Percentiles rank a stretch among this genome's conserved stretches.
These are phyloP conservation scores for Patagioenas fasciata DNA, from an alignment of 2,113 vertebrate species.

Conservation along the genomic window DNA sequence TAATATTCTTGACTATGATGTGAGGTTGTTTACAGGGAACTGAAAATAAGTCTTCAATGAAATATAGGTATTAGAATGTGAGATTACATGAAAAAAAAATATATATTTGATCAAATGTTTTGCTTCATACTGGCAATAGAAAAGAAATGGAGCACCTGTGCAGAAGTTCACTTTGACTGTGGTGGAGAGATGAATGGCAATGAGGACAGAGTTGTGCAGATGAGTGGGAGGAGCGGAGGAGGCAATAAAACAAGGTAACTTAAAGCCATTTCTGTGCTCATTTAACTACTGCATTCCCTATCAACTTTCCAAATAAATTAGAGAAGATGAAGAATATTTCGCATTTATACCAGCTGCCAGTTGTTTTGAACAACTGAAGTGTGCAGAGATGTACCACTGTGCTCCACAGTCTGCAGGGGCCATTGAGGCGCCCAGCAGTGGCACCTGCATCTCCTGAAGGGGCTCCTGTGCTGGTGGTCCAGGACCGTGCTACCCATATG, in stretches of 20 bases:
- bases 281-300: constrained; percentile 2
- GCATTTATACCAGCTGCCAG: background rate
- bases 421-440: background rate
- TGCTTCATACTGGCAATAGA: background rate
- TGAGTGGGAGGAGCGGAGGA: constrained; percentile 32
- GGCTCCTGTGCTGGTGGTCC: background rate
- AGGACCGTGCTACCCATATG: fast-evolving
- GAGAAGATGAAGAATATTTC: background rate
- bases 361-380: background rate
- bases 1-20: background rate
- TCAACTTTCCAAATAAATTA: constrained; percentile 2
- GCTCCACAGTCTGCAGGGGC: background rate
- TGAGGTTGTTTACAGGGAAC: background rate
- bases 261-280: background rate
- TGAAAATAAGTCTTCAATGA: background rate
- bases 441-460: background rate
- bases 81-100: background rate
- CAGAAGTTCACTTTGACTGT: background rate
- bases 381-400: background rate
- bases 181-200: background rate
- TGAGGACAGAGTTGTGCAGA: background rate
- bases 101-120: background rate
- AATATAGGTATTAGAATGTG: background rate
- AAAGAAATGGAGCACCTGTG: background rate
- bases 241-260: background rate